A percentile compares a stretch with the other conserved stretches of the same genome.
phyloP scores from a whole-genome alignment of 1,140 invertebrate species.

The Mercenaria mercenaria region DNA sequence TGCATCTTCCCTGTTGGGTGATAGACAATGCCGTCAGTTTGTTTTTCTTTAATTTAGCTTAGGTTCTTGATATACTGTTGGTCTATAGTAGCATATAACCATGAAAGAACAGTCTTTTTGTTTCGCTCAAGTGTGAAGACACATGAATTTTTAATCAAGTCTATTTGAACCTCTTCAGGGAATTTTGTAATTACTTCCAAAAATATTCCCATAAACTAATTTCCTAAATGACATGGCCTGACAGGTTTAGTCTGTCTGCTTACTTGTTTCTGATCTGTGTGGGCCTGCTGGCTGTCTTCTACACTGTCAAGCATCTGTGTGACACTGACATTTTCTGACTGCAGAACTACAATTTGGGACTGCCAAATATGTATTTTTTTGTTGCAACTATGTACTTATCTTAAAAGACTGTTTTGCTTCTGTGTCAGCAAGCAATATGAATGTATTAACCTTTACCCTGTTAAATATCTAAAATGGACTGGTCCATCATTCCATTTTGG shows the following conservation, averaged over 20 bases:
- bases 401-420: too few species aligned
- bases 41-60: not conserved
- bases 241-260: not conserved
- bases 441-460: too few species aligned
- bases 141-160: conserved; percentile 22
- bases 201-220: conserved; percentile 12
- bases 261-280: not conserved
- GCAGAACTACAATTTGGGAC: too few species aligned
- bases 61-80: not conserved
- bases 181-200: conserved; percentile 36
- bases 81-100: not conserved
- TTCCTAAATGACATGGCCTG: not conserved
- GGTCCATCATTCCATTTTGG: too few species aligned
- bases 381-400: too few species aligned
- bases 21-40: too few species aligned
- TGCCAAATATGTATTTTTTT: too few species aligned
- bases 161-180: not conserved
- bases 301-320: not conserved
- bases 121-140: not conserved
- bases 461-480: too few species aligned
- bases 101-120: conserved; percentile 5
- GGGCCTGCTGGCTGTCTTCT: not conserved
- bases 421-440: too few species aligned
- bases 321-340: conserved; percentile 4
- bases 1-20: too few species aligned